Evolutionary conservation across 1,140 invertebrate species (phyloP).

Genomic region (Drosophila bipectinata): DNA sequence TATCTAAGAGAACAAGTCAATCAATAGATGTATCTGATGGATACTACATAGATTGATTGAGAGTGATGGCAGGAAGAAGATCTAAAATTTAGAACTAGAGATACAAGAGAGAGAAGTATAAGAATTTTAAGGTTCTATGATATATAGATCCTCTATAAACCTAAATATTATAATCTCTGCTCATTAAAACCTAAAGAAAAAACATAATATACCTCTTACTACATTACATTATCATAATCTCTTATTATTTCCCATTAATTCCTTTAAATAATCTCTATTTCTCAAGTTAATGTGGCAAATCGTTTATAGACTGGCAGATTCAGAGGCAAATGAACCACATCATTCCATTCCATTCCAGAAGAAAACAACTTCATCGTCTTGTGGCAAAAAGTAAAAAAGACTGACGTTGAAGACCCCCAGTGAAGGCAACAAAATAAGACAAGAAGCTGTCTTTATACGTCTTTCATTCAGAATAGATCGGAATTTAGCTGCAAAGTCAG

Average conservation of each 20-base stretch:
- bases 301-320: constrained; percentile 40
- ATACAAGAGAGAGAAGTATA: too few species aligned
- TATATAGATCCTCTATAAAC: too few species aligned
- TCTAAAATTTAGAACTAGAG: too few species aligned
- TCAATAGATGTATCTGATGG: constrained; percentile 6
- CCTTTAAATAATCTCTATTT: constrained; percentile 65
- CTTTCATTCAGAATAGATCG: constrained; percentile 13
- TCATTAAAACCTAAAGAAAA: too few species aligned
- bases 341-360: neutral
- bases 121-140: too few species aligned
- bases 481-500: constrained; percentile 8
- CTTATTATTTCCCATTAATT: constrained; percentile 14
- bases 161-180: too few species aligned
- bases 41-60: neutral
- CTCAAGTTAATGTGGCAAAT: constrained; percentile 63
- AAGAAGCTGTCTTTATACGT: constrained; percentile 33
- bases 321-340: constrained; percentile 58
- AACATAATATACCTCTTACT: too few species aligned
- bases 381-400: constrained; percentile 5
- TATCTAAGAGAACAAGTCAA: constrained; percentile 24
- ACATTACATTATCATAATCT: too few species aligned
- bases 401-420: constrained; percentile 60
- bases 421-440: constrained; percentile 22
- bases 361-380: constrained; percentile 17
- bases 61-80: too few species aligned